Conservation (phyloP, 2,113 vertebrate species). For the Barbus barbus region DNA sequence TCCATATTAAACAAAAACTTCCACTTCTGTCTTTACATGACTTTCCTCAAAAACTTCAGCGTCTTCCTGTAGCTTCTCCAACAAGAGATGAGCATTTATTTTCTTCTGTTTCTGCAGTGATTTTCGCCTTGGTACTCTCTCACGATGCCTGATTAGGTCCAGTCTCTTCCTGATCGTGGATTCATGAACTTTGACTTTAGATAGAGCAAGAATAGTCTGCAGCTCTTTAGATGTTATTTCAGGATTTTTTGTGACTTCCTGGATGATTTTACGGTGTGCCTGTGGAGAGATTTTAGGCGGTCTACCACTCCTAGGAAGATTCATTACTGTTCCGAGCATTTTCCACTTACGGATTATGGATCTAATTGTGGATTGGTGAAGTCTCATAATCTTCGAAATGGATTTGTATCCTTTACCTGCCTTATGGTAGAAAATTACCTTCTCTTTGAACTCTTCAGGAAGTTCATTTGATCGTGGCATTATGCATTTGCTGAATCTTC, state of each 20-base stretch:
- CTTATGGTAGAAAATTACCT: not conserved
- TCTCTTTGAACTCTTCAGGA: slow-evolving; percentile 23
- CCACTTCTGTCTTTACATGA: slow-evolving; percentile 20
- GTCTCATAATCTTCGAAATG: slow-evolving; percentile 10
- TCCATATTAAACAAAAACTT: not conserved
- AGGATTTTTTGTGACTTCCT: slow-evolving; percentile 12
- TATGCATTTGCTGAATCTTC: not conserved
- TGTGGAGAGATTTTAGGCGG: not conserved
- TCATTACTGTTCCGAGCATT: slow-evolving; percentile 8
- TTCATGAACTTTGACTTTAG: slow-evolving; percentile 11
- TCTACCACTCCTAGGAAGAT: slow-evolving; percentile 25
- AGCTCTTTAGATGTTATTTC: slow-evolving; percentile 10
- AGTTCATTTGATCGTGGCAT: slow-evolving; percentile 24
- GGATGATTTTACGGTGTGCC: not conserved
- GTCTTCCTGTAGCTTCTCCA: not conserved
- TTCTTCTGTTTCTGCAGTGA: not conserved
- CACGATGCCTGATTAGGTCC: not conserved
- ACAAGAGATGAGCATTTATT: not conserved
- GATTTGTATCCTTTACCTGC: slow-evolving; percentile 31
- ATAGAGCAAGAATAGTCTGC: not conserved
- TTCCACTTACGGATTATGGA: slow-evolving; percentile 26
- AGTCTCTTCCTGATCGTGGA: slow-evolving; percentile 17
- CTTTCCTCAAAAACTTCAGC: not conserved
- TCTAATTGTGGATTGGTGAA: slow-evolving; percentile 14
- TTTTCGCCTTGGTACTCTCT: not conserved